Base-by-base conservation (phyloP, 2,888 invertebrate species). In the Troides oblongomaculatus region DNA sequence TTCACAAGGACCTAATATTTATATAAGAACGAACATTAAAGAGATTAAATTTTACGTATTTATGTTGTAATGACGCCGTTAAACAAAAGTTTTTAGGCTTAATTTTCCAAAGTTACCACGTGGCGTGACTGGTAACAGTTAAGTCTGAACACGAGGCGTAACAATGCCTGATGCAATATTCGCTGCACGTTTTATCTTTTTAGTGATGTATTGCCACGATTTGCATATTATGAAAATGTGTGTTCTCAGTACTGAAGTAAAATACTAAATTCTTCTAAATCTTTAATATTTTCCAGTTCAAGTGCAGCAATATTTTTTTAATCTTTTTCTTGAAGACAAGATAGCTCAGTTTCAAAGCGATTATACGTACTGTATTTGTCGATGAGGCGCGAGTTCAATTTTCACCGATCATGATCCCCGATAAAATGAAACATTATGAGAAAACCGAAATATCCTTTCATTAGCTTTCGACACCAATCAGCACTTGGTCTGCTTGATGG, bases 101-200 rank as follows among this genome's bases (percentile, higher is more conserved):
- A 50, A 50, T 17, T 50, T 17, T 50, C 50, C 18, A 50, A 50
- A 50, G 14, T 50, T 57, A 57, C 23, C 6, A 57, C 2, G 18
- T 57, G 12, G 57, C 57, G 57, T 57, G n/a, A 57, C 21, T 57
- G 8, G 21, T 57, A 57, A 23, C 23, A 43, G 58, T 36, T 57
- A 64, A 64, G 57, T 39, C 36, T 64, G 10, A 39, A 64, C 64
- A 23, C 64, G 57, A 57, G n/a, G 10, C 57, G 57, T n/a, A 21
- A 30, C 30, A 30, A 64, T 25, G 58, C 46, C 58, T 58, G 43
- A 46, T 65, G 58, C 25, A 65, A 43, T 59, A 65, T 59, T 65
- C 23, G 43, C 59, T 46, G 43, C 21, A 58, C 23, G 43, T 58
- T 65, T 59, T 59, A 58, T 58, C 58, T 43, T 65, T 25, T 43